Evolutionary conservation across 2,113 vertebrate genomes (phyloP).

Genomic region (Mungos mungo): DNA sequence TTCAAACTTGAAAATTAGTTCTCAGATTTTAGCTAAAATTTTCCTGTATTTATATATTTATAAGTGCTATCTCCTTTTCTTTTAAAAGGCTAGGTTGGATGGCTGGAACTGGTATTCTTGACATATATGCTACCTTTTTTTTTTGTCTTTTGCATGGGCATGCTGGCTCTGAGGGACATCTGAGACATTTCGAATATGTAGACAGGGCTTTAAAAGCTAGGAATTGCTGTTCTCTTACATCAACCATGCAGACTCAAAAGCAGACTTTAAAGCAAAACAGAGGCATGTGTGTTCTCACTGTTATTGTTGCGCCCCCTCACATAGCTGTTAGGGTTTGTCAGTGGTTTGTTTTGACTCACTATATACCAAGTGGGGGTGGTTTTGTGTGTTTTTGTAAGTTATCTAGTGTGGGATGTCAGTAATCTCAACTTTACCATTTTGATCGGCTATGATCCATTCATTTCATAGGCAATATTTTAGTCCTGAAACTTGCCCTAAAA

Average conservation of each 20-base stretch:
- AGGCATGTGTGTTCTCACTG: slow-evolving; percentile 65
- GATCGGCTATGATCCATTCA: slow-evolving; percentile 33
- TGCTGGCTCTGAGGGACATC: slow-evolving; percentile 52
- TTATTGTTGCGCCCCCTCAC: slow-evolving; percentile 65
- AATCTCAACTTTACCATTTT: slow-evolving; percentile 64
- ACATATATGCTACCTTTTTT: not conserved
- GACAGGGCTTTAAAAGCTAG: slow-evolving; percentile 76
- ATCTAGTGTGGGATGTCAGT: slow-evolving; percentile 65
- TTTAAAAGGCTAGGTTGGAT: not conserved
- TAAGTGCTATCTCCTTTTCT: not conserved
- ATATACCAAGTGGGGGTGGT: slow-evolving; percentile 60
- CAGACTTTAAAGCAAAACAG: slow-evolving; percentile 67
- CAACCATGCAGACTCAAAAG: slow-evolving; percentile 66
- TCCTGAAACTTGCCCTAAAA: slow-evolving; percentile 50
- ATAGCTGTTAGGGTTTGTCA: slow-evolving; percentile 67
- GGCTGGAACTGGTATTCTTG: not conserved
- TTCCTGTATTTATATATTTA: not conserved
- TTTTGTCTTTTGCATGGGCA: not conserved
- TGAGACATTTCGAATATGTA: slow-evolving; percentile 71
- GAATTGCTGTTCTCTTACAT: slow-evolving; percentile 81
- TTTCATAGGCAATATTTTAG: slow-evolving; percentile 35
- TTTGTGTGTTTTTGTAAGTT: slow-evolving; percentile 73
- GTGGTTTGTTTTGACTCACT: slow-evolving; percentile 77
- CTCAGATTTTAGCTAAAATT: not conserved
- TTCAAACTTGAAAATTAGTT: slow-evolving; percentile 9